Percentiles rank a stretch among this genome's conserved stretches.
These are phyloP conservation scores for Rhinogobius similis DNA, from an alignment of 2,113 vertebrate genomes.

Conservation along the genomic window DNA sequence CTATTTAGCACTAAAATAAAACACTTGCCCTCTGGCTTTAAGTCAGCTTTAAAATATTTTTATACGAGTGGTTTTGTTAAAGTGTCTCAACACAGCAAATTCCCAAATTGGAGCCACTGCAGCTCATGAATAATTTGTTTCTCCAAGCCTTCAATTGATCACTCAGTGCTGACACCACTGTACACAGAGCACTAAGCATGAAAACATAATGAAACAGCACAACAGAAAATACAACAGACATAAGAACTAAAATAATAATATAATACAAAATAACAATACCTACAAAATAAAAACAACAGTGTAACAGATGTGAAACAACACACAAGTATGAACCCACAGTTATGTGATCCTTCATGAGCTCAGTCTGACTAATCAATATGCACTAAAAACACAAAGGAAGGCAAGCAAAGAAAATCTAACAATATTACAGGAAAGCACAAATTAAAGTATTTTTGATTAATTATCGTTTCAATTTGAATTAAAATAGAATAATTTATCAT, in stretches of 20 bases:
- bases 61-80: not conserved
- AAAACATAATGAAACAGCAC: not conserved
- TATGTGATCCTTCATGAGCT: slow-evolving; percentile 19
- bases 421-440: not conserved
- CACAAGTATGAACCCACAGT: slow-evolving; percentile 8
- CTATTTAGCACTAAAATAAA: not conserved
- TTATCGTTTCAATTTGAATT: not conserved
- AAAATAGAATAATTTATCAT: not conserved
- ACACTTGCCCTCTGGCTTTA: too few relatives aligned
- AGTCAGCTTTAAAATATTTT: not conserved
- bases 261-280: too few relatives aligned
- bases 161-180: slow-evolving; percentile 6
- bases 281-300: slow-evolving; percentile 1
- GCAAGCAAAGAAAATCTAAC: not conserved
- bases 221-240: not conserved
- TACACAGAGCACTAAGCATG: not conserved
- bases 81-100: not conserved
- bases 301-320: not conserved
- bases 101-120: not conserved
- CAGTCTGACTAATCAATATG: slow-evolving; percentile 13
- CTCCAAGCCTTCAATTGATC: slow-evolving; percentile 28
- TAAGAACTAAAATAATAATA: not conserved
- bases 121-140: slow-evolving; percentile 51
- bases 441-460: not conserved
- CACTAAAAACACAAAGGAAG: slow-evolving; percentile 40